A percentile compares a stretch with the other conserved stretches of the same genome.
Evolutionary conservation across 2,797 vertebrate species (phyloP).

Genomic region (Threskiornis aethiopicus): DNA sequence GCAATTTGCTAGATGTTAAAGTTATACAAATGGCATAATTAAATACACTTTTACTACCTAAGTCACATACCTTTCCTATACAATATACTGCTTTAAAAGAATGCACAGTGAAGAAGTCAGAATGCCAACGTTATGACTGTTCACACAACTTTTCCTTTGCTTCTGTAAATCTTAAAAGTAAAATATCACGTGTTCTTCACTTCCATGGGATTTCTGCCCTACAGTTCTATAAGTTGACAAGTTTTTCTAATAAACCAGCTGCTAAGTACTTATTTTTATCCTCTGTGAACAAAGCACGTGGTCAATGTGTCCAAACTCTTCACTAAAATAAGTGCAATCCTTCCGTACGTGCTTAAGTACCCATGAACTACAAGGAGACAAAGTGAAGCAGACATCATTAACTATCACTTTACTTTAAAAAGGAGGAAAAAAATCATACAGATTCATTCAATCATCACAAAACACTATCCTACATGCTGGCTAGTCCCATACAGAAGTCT

Average conservation of each 20-base stretch:
- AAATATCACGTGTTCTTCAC: not conserved
- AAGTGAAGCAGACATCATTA: not conserved
- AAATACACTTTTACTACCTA: not conserved
- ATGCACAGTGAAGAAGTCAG: not conserved
- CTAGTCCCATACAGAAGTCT: not conserved
- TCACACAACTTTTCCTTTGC: not conserved
- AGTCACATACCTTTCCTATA: not conserved
- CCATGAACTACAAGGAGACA: not conserved
- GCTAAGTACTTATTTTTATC: not conserved
- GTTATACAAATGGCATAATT: not conserved
- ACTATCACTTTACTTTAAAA: not conserved
- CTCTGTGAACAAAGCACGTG: not conserved
- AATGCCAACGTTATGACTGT: not conserved
- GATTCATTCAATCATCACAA: not conserved
- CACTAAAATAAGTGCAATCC: not conserved
- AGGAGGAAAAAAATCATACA: not conserved
- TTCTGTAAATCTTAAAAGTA: not conserved
- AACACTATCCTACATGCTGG: not conserved
- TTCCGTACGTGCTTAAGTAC: accelerated
- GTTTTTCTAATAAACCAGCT: slow-evolving; percentile 5
- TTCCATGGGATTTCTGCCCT: not conserved
- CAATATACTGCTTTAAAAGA: not conserved
- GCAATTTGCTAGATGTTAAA: not conserved
- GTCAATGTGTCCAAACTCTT: not conserved
- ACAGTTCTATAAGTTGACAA: not conserved